A percentile compares a stretch with the other conserved stretches of the same genome.
Conservation (phyloP, 2,113 vertebrate species). For the Chascanopsetta lugubris region DNA sequence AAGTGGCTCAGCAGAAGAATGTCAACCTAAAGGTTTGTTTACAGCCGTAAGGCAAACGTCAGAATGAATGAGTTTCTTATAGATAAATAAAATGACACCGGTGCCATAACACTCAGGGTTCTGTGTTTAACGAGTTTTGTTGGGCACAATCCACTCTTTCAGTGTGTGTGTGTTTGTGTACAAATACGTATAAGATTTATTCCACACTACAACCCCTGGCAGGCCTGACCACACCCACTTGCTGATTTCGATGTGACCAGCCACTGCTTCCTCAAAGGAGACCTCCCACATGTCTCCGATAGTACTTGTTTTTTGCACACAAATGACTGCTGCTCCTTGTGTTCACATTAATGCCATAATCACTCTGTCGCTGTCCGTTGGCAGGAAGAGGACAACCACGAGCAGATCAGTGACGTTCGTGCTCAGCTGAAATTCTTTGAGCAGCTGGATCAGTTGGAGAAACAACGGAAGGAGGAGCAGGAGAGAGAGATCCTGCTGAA, state of each 20-base stretch:
- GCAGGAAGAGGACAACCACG: slow-evolving; percentile 91
- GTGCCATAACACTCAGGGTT: not conserved
- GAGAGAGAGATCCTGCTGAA: slow-evolving; percentile 97
- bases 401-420: slow-evolving; percentile 91
- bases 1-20: slow-evolving; percentile 94
- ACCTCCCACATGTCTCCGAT: no score
- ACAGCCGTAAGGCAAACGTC: not conserved
- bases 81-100: not conserved
- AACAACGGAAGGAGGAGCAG: slow-evolving; percentile 95
- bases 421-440: slow-evolving; percentile 96
- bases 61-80: not conserved
- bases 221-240: no score
- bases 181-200: no score
- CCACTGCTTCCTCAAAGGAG: no score
- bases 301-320: not conserved
- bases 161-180: no score
- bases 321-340: not conserved
- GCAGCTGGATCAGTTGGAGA: slow-evolving; percentile 96
- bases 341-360: not conserved
- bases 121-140: no score
- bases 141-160: no score
- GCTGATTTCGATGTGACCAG: no score
- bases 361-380: slow-evolving; percentile 6
- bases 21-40: slow-evolving; percentile 87
- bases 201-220: no score